Conservation (phyloP, 2,113 vertebrate genomes). For the Macheiramphus alcinus region DNA sequence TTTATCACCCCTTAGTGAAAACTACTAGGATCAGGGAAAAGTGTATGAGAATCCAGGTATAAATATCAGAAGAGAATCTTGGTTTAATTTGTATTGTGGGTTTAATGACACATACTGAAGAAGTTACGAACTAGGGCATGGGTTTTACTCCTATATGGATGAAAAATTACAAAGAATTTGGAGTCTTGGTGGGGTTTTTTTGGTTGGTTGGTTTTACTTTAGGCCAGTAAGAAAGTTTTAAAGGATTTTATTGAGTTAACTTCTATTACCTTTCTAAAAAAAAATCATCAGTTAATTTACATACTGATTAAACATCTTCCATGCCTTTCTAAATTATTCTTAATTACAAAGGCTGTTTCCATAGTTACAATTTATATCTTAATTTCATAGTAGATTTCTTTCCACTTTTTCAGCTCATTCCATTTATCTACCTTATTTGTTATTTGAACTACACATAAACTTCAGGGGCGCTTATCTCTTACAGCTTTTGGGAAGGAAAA, state of each 20-base stretch:
- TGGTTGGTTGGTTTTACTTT: not conserved
- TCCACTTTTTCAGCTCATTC: slow-evolving; percentile 14
- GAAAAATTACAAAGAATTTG: not conserved
- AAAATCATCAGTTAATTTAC: slow-evolving; percentile 1
- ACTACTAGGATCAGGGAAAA: not conserved
- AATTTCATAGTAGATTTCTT: slow-evolving; percentile 59
- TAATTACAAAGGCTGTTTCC: slow-evolving; percentile 56
- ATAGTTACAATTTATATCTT: slow-evolving; percentile 62
- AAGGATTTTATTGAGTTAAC: not conserved
- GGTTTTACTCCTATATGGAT: not conserved
- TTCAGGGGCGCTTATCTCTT: slow-evolving; percentile 42
- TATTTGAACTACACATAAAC: slow-evolving; percentile 51
- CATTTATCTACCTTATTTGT: slow-evolving; percentile 62
- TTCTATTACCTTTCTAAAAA: not conserved
- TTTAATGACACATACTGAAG: not conserved
- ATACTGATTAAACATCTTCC: slow-evolving; percentile 50
- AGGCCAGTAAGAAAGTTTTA: not conserved
- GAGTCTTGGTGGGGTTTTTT: not conserved
- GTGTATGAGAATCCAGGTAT: not conserved
- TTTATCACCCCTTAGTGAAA: not conserved
- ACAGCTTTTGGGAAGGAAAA: slow-evolving; percentile 35
- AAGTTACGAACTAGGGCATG: not conserved
- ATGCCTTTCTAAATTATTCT: slow-evolving; percentile 44
- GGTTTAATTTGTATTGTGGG: not conserved
- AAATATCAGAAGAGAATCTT: not conserved